Evolutionary conservation across 2,888 invertebrate genomes (phyloP).

Genomic region (Podabrus alpinus): DNA sequence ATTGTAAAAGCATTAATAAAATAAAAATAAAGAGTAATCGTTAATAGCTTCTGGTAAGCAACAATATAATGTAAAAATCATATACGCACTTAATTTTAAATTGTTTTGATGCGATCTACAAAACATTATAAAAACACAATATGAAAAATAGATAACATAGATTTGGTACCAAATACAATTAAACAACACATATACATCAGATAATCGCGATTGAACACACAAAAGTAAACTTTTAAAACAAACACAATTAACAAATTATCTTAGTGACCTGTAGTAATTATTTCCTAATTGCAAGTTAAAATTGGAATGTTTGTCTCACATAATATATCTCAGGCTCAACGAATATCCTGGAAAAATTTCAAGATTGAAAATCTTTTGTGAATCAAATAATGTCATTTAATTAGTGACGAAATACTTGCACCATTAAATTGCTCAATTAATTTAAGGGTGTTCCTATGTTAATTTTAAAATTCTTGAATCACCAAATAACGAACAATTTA

Average conservation of each 20-base stretch:
- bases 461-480: no score
- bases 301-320: not conserved
- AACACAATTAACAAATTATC: not conserved
- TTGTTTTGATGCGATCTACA: not conserved
- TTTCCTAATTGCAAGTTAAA: not conserved
- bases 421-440: no score
- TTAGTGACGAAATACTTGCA: no score
- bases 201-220: not conserved
- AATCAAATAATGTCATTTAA: no score
- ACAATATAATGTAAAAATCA: no score
- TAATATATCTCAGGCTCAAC: no score
- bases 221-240: not conserved
- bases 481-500: no score
- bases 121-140: not conserved
- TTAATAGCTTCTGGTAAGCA: no score
- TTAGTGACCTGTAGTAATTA: not conserved
- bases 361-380: no score
- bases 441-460: no score
- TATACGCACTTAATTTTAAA: no score
- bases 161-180: not conserved
- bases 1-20: not conserved
- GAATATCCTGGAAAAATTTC: no score
- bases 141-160: not conserved
- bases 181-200: not conserved
- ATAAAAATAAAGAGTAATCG: not conserved